Percentiles rank a stretch among this genome's conserved stretches.
phyloP scores from a whole-genome alignment of 2,888 invertebrate species.

The Microplitis deprimator region DNA sequence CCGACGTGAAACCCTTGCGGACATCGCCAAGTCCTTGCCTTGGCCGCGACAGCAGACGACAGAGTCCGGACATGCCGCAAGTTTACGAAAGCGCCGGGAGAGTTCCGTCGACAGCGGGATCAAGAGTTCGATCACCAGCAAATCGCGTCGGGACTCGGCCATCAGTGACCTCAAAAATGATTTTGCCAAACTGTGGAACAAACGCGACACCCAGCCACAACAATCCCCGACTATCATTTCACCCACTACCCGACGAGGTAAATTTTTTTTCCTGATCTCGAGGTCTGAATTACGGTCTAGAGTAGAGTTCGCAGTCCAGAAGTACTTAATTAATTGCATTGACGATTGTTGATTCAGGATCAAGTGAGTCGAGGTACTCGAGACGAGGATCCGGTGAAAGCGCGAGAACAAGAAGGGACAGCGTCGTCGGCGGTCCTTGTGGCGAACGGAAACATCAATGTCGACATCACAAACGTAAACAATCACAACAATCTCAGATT shows the following conservation, averaged over 20 bases:
- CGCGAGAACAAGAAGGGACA: slow-evolving; percentile 81
- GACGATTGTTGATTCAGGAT: slow-evolving; percentile 70
- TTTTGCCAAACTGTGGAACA: slow-evolving; percentile 79
- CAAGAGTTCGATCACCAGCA: slow-evolving; percentile 77
- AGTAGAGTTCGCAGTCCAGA: too few relatives aligned
- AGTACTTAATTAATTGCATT: not conserved
- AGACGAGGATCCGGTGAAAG: slow-evolving; percentile 81
- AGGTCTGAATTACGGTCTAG: too few relatives aligned
- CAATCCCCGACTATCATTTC: slow-evolving; percentile 66
- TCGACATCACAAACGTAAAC: slow-evolving; percentile 67
- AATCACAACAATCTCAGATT: slow-evolving; percentile 65
- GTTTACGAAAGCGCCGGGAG: slow-evolving; percentile 82
- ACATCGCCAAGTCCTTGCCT: slow-evolving; percentile 86
- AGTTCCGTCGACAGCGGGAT: slow-evolving; percentile 91
- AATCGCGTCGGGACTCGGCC: slow-evolving; percentile 82
- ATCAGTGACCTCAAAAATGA: slow-evolving; percentile 81
- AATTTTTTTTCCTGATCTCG: not conserved
- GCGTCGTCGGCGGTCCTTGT: slow-evolving; percentile 67
- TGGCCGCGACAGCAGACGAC: slow-evolving; percentile 81
- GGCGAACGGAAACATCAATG: slow-evolving; percentile 66
- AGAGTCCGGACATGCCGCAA: slow-evolving; percentile 72
- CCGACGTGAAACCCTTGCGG: slow-evolving; percentile 89
- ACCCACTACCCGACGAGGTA: slow-evolving; percentile 67
- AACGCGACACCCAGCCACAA: slow-evolving; percentile 61
- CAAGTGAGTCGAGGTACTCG: slow-evolving; percentile 75